Percentiles rank a stretch among this genome's conserved stretches.
phyloP scores from a whole-genome alignment of 2,113 vertebrate species.

The Macrotis lagotis region DNA sequence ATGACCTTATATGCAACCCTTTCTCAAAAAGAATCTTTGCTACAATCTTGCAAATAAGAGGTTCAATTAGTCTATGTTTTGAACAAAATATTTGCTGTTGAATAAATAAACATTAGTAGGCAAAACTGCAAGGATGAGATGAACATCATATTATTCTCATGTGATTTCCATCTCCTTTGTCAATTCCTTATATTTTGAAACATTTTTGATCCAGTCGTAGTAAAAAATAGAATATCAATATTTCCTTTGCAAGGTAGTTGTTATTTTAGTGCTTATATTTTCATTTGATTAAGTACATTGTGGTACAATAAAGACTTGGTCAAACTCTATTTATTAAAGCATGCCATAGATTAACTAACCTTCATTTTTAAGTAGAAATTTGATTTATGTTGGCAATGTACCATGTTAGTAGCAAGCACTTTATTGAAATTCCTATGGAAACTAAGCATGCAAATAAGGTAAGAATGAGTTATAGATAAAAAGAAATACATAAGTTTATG shows the following conservation, averaged over 20 bases:
- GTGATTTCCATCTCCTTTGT: neutral
- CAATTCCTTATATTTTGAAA: neutral
- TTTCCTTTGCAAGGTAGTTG: neutral
- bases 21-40: neutral
- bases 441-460: neutral
- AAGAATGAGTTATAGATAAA: neutral
- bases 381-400: neutral
- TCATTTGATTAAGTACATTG: neutral
- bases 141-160: neutral
- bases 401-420: neutral
- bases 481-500: neutral
- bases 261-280: neutral
- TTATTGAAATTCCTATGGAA: neutral
- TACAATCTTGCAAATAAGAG: neutral
- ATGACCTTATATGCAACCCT: neutral
- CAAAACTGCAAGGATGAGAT: neutral
- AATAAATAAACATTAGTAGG: neutral
- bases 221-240: neutral
- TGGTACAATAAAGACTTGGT: neutral
- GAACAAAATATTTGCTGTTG: neutral
- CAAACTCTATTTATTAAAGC: neutral
- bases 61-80: neutral
- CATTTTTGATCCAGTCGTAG: neutral
- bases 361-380: neutral
- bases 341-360: neutral